phyloP scores from a whole-genome alignment of 2,888 invertebrate genomes.

The Dryobotodes eremita region DNA sequence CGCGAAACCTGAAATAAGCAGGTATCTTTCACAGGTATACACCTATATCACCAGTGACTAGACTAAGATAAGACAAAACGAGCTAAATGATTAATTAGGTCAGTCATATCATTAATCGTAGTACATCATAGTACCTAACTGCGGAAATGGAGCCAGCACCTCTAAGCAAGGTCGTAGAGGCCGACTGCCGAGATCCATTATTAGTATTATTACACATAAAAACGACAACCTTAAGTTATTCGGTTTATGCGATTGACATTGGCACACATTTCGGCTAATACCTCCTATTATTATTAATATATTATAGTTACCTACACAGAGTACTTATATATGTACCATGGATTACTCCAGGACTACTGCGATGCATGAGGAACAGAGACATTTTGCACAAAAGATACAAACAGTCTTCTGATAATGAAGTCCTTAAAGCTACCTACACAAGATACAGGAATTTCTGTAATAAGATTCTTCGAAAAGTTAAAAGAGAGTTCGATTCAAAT shows the following conservation, averaged over 20 bases:
- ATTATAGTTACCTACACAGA: too few species aligned
- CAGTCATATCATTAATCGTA: not conserved
- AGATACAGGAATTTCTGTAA: too few species aligned
- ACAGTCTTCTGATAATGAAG: too few species aligned
- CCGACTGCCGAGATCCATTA: conserved; percentile 23
- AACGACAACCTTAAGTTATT: conserved; percentile 31
- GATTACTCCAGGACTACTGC: too few species aligned
- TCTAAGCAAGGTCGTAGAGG: conserved; percentile 39
- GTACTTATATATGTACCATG: too few species aligned
- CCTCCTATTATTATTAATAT: not conserved
- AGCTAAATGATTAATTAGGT: not conserved
- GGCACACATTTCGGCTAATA: conserved; percentile 40
- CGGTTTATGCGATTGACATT: conserved; percentile 48
- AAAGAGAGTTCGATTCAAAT: too few species aligned
- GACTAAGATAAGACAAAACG: not conserved
- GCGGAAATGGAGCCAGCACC: conserved; percentile 22
- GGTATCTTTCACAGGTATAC: not conserved
- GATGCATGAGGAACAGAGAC: too few species aligned
- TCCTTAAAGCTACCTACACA: too few species aligned
- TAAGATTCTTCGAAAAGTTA: too few species aligned
- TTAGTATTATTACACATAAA: conserved; percentile 23
- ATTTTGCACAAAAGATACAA: too few species aligned
- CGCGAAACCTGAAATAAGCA: not conserved
- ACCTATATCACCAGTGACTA: not conserved
- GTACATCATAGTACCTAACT: not conserved